Evolutionary conservation across 2,113 vertebrate genomes (phyloP).

Genomic region (Megaleporinus macrocephalus): DNA sequence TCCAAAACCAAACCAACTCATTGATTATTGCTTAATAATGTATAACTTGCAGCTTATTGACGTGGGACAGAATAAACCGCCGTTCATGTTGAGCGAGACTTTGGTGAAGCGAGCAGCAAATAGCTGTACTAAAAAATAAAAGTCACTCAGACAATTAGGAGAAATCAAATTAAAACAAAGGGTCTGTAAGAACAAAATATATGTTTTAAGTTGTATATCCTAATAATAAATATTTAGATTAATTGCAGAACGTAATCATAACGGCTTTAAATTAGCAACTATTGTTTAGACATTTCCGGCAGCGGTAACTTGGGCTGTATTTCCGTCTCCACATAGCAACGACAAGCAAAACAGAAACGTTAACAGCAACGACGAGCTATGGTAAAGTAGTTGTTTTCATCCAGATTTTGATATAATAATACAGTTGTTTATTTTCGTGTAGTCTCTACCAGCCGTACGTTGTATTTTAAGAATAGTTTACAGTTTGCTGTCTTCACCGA

Average conservation of each 20-base stretch:
- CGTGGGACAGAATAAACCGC: too few relatives aligned
- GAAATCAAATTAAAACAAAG: neutral
- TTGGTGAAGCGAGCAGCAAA: neutral
- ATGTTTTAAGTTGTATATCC: neutral
- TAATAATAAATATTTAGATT: neutral
- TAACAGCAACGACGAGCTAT: neutral
- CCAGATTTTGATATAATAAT: too few relatives aligned
- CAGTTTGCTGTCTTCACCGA: too few relatives aligned
- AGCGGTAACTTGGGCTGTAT: neutral
- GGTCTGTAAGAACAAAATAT: neutral
- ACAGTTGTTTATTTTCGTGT: neutral
- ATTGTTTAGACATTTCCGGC: neutral
- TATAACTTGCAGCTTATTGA: neutral
- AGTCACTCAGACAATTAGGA: neutral
- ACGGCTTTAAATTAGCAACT: neutral
- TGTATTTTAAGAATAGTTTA: too few relatives aligned
- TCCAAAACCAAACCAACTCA: slow-evolving; percentile 85
- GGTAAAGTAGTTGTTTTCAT: neutral
- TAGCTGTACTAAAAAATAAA: neutral
- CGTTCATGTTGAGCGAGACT: too few relatives aligned
- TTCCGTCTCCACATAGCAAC: slow-evolving; percentile 40
- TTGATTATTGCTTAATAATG: neutral
- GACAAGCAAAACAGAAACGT: neutral
- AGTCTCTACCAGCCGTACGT: too few relatives aligned
- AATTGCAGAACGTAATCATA: neutral